A percentile compares a stretch with the other conserved stretches of the same genome.
These are phyloP conservation scores for Scaptomyza cyrtandrae DNA, from an alignment of 2,888 invertebrate species.

Conservation along the genomic window DNA sequence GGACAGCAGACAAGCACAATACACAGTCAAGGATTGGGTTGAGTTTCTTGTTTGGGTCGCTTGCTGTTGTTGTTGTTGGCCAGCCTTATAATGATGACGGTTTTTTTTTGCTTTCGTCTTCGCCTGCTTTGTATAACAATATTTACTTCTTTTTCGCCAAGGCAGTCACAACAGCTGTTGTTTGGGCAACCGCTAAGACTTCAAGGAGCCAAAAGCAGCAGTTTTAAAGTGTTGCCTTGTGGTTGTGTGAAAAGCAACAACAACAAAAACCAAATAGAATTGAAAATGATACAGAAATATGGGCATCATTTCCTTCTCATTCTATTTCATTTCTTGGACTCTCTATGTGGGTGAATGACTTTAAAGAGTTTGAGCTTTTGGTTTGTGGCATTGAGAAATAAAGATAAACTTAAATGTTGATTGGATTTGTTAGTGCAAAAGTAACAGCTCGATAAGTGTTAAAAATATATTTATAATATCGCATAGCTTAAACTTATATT, in stretches of 20 bases:
- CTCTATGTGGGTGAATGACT: conserved; percentile 23
- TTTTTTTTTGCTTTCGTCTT: conserved; percentile 17
- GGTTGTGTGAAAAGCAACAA: too few relatives aligned
- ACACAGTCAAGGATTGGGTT: conserved; percentile 5
- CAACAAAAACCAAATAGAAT: conserved; percentile 1
- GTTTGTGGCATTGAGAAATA: not conserved
- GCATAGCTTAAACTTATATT: too few relatives aligned
- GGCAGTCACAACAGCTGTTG: conserved; percentile 70
- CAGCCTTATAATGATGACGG: conserved; percentile 64
- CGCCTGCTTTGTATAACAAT: conserved; percentile 15
- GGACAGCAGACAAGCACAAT: conserved; percentile 14
- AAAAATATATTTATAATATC: too few relatives aligned
- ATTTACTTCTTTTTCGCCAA: conserved; percentile 12
- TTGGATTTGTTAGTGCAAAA: not conserved
- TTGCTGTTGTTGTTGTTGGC: conserved; percentile 25
- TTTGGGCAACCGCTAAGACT: conserved; percentile 53
- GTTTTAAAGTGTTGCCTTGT: conserved; percentile 64
- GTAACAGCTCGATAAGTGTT: not conserved
- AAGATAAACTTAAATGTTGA: too few relatives aligned
- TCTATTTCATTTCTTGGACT: not conserved
- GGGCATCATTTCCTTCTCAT: not conserved
- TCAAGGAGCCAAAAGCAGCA: conserved; percentile 36
- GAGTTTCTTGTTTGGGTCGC: conserved; percentile 10
- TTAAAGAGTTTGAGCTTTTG: conserved; percentile 29
- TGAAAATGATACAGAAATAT: conserved; percentile 8